Conservation (phyloP, 2,888 invertebrate genomes). For the Brenthis daphne region DNA sequence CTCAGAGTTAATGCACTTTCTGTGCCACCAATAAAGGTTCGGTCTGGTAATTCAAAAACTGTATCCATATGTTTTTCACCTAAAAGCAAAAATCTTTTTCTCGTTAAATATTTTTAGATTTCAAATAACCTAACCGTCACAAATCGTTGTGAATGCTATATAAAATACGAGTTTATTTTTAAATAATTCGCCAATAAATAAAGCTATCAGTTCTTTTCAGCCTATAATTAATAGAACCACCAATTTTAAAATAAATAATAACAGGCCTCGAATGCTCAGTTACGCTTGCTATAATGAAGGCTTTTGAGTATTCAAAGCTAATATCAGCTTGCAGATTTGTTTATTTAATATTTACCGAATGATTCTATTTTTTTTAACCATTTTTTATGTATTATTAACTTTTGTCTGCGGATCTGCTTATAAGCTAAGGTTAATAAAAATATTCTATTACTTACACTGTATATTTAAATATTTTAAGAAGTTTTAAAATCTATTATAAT, state of each 20-base stretch:
- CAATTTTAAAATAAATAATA: conserved; percentile 28
- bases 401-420: too few relatives aligned
- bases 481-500: too few relatives aligned
- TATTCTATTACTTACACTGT: too few relatives aligned
- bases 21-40: conserved; percentile 86
- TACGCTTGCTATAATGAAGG: conserved; percentile 19
- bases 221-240: conserved; percentile 19
- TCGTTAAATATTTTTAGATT: background rate
- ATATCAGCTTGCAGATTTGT: conserved; percentile 8
- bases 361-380: background rate
- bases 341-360: background rate
- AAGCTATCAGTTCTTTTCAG: conserved; percentile 20
- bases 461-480: too few relatives aligned
- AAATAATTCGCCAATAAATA: conserved; percentile 14
- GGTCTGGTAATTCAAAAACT: conserved; percentile 85
- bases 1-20: conserved; percentile 81
- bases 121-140: background rate
- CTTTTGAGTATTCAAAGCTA: conserved; percentile 9
- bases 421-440: too few relatives aligned
- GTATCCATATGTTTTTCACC: conserved; percentile 84
- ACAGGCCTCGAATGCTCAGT: conserved; percentile 2
- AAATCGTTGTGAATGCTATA: conserved; percentile 6
- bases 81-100: conserved; percentile 37
- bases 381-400: background rate
- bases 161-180: conserved; percentile 5